phyloP scores from a whole-genome alignment of 1,140 invertebrate species.

The Bombyx mori region DNA sequence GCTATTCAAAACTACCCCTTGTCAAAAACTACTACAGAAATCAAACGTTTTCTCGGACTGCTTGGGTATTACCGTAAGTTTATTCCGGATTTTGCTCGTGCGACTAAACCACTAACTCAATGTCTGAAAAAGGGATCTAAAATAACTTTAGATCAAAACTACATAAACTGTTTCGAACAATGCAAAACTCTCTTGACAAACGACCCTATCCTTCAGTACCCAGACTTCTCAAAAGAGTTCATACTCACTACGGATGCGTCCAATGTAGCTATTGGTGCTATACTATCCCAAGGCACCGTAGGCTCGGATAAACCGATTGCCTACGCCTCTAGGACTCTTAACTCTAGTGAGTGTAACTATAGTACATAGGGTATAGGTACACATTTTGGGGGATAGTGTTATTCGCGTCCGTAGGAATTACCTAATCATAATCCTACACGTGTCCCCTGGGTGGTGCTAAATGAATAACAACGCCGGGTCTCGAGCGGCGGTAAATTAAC shows the following conservation, averaged over 20 bases:
- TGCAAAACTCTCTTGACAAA: slow-evolving; percentile 2
- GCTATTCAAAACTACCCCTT: slow-evolving; percentile 21
- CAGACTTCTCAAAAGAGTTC: background rate
- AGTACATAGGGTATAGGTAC: no score
- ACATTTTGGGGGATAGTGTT: no score
- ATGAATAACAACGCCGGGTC: no score
- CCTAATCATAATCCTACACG: no score
- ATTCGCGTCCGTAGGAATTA: no score
- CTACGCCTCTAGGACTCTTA: background rate
- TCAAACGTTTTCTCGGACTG: slow-evolving; percentile 45
- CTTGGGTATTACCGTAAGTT: slow-evolving; percentile 42
- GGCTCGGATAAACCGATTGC: background rate
- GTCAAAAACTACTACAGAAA: slow-evolving; percentile 27
- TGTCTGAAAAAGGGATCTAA: background rate
- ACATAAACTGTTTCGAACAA: slow-evolving; percentile 1
- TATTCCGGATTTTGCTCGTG: slow-evolving; percentile 27
- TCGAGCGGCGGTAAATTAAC: no score
- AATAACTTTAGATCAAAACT: background rate
- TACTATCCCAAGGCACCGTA: background rate
- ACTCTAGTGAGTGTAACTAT: background rate
- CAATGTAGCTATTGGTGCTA: background rate
- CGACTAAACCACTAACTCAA: slow-evolving; percentile 15
- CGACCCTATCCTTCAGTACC: slow-evolving; percentile 1
- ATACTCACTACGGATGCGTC: background rate
- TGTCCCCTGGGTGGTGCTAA: no score